Base-by-base conservation (phyloP, 2,797 vertebrate genomes). In the Chrysocyon brachyurus region DNA sequence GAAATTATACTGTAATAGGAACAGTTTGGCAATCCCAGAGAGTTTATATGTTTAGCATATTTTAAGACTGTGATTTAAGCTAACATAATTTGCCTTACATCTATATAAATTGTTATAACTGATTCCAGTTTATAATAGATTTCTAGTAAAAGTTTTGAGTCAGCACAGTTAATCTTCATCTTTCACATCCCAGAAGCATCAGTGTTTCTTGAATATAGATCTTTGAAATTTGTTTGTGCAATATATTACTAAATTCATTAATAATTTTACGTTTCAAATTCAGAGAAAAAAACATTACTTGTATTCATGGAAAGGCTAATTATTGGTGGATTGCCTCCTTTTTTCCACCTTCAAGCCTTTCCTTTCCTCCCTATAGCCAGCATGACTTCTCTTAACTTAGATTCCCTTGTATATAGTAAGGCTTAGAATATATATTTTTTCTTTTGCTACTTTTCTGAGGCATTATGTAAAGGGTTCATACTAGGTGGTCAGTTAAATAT, bases 361-460 rank as follows among this genome's bases (percentile, higher is more conserved):
- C 78, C 64, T 98, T 86, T 90, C 24, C 54, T 93, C 19, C 52
- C 61, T 15, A n/a, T 75, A 95, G 84, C 91, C 94, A 77, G 91
- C 70, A 61, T 19, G 94, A 92, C 97, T 98, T 97, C 94, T 97
- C 83, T 98, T 98, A 97, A 54, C 82, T 94, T 95, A 96, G 98
- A 94, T 92, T 97, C 73, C 96, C 83, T 91, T 98, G 97, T 98
- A 97, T 94, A 98, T 98, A 98, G 78, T 98, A 98, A 98, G 98
- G 95, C 96, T 98, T 96, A 97, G 70, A 93, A 97, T 96, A 97
- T 98, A 11, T 97, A 46, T 96, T 93, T 87, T 98, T 97, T 96
- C 75, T 97, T 97, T 97, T 96, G 8, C 87, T 96, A 33, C 87
- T 98, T 97, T 97, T 95, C 88, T 96, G 98, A 97, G 96, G 98